Conservation (phyloP, 2,113 vertebrate species). For the Prochilodus magdalenae region DNA sequence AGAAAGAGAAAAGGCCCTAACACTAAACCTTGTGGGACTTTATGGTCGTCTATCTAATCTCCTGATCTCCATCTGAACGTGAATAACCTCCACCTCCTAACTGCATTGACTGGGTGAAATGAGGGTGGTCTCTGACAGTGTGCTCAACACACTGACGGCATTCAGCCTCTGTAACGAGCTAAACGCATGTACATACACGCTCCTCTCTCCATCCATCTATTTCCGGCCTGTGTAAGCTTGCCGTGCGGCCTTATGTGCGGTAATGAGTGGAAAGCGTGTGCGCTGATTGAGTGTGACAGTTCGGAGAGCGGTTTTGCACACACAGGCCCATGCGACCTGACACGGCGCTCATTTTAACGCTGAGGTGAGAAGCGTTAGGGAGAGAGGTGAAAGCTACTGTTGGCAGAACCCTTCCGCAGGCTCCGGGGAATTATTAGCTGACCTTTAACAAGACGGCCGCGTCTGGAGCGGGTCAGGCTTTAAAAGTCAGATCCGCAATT, state of each 20-base stretch:
- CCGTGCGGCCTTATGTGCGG: constrained; percentile 18
- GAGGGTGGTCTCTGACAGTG: no score
- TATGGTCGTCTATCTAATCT: no score
- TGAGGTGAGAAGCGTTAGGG: constrained; percentile 32
- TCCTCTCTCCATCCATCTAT: constrained; percentile 40
- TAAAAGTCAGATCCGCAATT: constrained; percentile 21
- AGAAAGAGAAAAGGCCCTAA: no score
- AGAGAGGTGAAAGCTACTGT: constrained; percentile 42
- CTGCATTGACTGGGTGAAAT: no score
- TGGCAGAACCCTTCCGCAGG: constrained; percentile 42
- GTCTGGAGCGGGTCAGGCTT: background rate
- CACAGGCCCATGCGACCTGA: constrained; percentile 42
- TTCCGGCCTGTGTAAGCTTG: constrained; percentile 29
- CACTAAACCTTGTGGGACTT: no score
- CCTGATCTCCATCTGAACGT: no score
- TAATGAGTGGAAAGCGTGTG: constrained; percentile 23
- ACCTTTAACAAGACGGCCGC: constrained; percentile 33
- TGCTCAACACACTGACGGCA: no score
- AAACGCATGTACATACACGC: background rate
- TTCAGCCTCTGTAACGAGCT: background rate
- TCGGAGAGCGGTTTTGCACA: constrained; percentile 37
- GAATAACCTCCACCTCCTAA: no score
- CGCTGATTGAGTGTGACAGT: constrained; percentile 47
- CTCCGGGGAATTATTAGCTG: constrained; percentile 50
- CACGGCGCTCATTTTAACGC: constrained; percentile 9